phyloP scores from a whole-genome alignment of 1,140 invertebrate genomes.

The Dreissena polymorpha region DNA sequence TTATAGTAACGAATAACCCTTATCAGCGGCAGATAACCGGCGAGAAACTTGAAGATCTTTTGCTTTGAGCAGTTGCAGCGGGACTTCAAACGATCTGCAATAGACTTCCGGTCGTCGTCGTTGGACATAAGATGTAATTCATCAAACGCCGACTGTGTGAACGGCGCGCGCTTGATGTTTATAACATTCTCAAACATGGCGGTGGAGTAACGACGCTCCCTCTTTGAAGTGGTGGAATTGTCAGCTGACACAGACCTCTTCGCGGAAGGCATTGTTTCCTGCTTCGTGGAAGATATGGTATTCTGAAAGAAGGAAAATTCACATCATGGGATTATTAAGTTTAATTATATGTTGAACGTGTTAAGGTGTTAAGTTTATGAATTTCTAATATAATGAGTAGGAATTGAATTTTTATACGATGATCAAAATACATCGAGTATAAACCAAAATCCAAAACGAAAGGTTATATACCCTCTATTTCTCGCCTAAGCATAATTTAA shows the following conservation, averaged over 20 bases:
- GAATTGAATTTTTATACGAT: no score
- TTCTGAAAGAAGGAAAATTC: no score
- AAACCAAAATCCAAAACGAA: no score
- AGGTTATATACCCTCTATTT: no score
- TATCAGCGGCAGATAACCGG: constrained; percentile 71
- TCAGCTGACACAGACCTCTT: not conserved
- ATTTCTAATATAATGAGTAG: no score
- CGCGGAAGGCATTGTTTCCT: no score
- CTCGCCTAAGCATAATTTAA: no score
- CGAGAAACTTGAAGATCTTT: constrained; percentile 69
- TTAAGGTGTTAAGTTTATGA: no score
- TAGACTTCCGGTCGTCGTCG: constrained; percentile 27
- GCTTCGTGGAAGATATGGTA: no score
- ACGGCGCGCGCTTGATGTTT: constrained; percentile 59
- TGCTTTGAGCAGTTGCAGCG: constrained; percentile 68
- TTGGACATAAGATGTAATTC: constrained; percentile 68
- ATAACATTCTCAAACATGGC: constrained; percentile 46
- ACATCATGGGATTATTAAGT: no score
- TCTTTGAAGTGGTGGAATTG: constrained; percentile 4
- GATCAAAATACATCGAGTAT: no score
- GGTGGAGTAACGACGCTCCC: constrained; percentile 54
- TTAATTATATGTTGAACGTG: no score
- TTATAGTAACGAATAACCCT: constrained; percentile 77
- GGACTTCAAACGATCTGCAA: constrained; percentile 52
- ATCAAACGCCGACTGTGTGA: constrained; percentile 70